phyloP scores from a whole-genome alignment of 2,888 invertebrate species.

The Melanargia galathea region DNA sequence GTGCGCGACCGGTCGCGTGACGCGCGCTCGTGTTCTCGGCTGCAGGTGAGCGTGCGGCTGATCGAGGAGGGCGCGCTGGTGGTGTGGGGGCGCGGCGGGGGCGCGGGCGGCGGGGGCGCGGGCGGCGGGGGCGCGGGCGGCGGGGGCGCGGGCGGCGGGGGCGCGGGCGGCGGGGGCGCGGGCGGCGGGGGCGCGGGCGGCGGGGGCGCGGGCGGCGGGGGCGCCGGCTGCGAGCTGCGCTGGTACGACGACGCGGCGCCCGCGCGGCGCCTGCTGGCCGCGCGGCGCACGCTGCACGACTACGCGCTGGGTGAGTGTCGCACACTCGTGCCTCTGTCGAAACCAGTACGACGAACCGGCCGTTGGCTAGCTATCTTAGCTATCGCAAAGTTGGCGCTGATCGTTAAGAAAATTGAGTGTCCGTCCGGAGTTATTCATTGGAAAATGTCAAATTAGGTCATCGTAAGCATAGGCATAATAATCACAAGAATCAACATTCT shows the following conservation, averaged over 20 bases:
- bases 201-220: slow-evolving; percentile 81
- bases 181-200: slow-evolving; percentile 84
- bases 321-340: too few relatives aligned
- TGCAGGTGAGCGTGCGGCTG: slow-evolving; percentile 86
- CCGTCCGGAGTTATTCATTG: too few relatives aligned
- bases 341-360: too few relatives aligned
- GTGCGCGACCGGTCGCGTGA: slow-evolving; percentile 2
- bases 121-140: slow-evolving; percentile 82
- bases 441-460: too few relatives aligned
- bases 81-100: slow-evolving; percentile 86
- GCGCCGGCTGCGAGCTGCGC: slow-evolving; percentile 84
- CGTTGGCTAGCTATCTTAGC: too few relatives aligned
- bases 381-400: too few relatives aligned
- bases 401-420: too few relatives aligned
- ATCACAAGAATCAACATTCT: too few relatives aligned
- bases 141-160: slow-evolving; percentile 82
- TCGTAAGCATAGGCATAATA: too few relatives aligned
- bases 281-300: slow-evolving; percentile 86
- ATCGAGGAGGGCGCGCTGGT: slow-evolving; percentile 89
- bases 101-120: slow-evolving; percentile 85
- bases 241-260: slow-evolving; percentile 86
- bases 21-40: slow-evolving; percentile 50
- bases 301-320: slow-evolving; percentile 79
- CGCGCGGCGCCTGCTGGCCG: slow-evolving; percentile 84
- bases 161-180: slow-evolving; percentile 86